Base-by-base conservation (phyloP, 2,888 invertebrate genomes). In the Abscondita cerata region DNA sequence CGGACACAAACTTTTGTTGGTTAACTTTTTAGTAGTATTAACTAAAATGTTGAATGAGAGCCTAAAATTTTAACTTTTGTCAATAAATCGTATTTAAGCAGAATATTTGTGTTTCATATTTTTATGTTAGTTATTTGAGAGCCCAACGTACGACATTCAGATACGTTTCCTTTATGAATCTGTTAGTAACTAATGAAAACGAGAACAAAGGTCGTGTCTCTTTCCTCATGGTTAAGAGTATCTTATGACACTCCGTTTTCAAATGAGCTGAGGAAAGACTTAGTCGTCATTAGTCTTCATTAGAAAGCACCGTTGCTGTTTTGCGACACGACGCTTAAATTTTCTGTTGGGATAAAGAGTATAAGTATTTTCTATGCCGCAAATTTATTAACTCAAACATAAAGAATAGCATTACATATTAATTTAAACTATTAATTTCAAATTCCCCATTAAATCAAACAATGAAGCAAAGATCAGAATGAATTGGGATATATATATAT, bases 221-320 rank as follows among this genome's bases (percentile, higher is more conserved):
- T 57, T 25, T 33, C 25, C 51, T 57, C 41, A 20, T 52, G 47
- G 58, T 58, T 44, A 58, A 31, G 47, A 52, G 58, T 34, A 57
- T 44, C 57, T 61, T 57, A 52, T 57, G 65, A 65, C 68, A 62
- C 61, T 62, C 62, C 65, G 63, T 67, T 69, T 61, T 40, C 64
- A 69, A 70, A 70, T 70, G 65, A 68, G 68, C 65, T 62, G 66
- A 62, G 64, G 67, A 71, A 59, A 70, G 72, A 68, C 69, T 72
- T 70, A 66, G 64, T 54, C 66, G 65, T 72, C 72, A 70, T 72
- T 70, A 70, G 72, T 72, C 70, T 70, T 72, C 72, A 72, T 72
- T 72, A 72, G 68, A 64, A 65, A 53, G 64, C 44, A 33, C 31
- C 52, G 52, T 50, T 52, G 33, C 36, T 58, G 44, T 62, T 65